phyloP scores from a whole-genome alignment of 1,140 invertebrate species.

The Heliconius hermathena region DNA sequence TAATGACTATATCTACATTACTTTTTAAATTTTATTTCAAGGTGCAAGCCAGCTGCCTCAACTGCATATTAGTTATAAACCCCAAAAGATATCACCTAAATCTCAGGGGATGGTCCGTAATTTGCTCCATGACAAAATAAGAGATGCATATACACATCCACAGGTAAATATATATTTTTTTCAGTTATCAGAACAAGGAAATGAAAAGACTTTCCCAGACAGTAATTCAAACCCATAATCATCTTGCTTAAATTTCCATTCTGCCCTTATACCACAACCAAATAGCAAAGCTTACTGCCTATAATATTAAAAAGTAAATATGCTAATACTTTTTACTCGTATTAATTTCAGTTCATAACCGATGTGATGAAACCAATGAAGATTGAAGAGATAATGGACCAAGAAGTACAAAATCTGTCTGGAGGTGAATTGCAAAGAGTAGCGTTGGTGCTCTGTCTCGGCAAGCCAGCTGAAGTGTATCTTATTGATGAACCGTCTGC shows the following conservation, averaged over 20 bases:
- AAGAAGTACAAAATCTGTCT: constrained; percentile 99
- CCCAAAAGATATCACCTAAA: constrained; percentile 99
- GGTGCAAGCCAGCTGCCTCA: constrained; percentile 90
- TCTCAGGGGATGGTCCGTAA: constrained; percentile 96
- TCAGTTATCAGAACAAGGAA: too few species aligned
- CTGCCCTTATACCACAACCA: too few species aligned
- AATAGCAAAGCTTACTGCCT: too few species aligned
- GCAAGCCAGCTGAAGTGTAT: constrained; percentile 99
- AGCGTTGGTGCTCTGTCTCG: constrained; percentile 96
- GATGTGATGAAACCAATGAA: constrained; percentile 99
- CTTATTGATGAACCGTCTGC: constrained; percentile 99
- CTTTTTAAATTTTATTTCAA: constrained; percentile 37
- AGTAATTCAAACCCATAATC: too few species aligned
- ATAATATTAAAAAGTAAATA: too few species aligned
- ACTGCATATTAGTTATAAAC: constrained; percentile 99
- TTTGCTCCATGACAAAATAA: constrained; percentile 97
- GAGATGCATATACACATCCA: constrained; percentile 98
- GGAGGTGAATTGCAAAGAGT: constrained; percentile 99
- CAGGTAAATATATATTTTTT: constrained; percentile 81
- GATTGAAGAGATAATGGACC: constrained; percentile 99
- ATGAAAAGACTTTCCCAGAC: too few species aligned
- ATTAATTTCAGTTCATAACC: constrained; percentile 91
- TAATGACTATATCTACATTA: too few species aligned
- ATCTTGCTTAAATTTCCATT: too few species aligned
- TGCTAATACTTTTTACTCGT: not conserved